Conservation (phyloP, 2,888 invertebrate species). For the Agonopterix subpropinquella region DNA sequence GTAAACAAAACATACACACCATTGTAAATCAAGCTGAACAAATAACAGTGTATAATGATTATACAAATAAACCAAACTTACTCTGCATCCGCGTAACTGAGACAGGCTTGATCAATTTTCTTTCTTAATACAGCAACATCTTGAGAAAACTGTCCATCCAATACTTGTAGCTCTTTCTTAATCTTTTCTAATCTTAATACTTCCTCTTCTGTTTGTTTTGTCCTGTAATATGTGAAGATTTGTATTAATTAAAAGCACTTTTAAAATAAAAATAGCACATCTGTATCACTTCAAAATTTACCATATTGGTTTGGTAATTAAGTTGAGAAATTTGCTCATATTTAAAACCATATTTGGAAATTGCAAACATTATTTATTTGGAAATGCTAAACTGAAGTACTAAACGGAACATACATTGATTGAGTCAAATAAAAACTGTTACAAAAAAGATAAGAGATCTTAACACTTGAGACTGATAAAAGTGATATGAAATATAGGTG, state of each 20-base stretch:
- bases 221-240: constrained; percentile 62
- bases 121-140: constrained; percentile 85
- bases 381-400: too few relatives aligned
- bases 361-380: neutral
- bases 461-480: too few relatives aligned
- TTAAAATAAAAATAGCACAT: constrained; percentile 12
- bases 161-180: constrained; percentile 76
- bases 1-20: too few relatives aligned
- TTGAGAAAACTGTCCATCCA: constrained; percentile 80
- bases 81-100: constrained; percentile 84
- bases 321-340: too few relatives aligned
- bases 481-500: too few relatives aligned
- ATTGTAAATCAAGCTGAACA: neutral
- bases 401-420: too few relatives aligned
- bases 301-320: neutral
- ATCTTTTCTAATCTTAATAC: constrained; percentile 77
- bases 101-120: constrained; percentile 84
- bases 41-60: neutral
- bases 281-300: constrained; percentile 1
- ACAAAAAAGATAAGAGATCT: too few relatives aligned
- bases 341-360: neutral
- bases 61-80: constrained; percentile 52
- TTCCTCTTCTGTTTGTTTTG: constrained; percentile 84
- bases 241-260: too few relatives aligned
- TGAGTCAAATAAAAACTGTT: too few relatives aligned